phyloP scores from a whole-genome alignment of 2,113 vertebrate species.

The Mionectes macconnelli region DNA sequence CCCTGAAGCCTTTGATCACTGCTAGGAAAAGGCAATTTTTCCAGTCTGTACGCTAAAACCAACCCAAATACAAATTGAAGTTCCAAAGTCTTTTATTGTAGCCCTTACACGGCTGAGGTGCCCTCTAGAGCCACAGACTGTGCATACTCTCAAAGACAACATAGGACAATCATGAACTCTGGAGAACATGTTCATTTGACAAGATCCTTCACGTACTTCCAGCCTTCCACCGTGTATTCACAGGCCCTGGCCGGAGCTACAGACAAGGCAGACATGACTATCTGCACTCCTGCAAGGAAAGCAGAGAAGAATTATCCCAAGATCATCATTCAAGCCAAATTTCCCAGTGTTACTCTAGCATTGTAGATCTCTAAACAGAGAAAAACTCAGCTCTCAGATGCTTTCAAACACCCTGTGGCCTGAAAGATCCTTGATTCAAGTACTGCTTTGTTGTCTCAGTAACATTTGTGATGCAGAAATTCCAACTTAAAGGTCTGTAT shows the following conservation, averaged over 20 bases:
- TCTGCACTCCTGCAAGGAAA: constrained; percentile 81
- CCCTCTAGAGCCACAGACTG: neutral
- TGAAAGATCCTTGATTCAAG: neutral
- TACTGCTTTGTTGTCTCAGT: neutral
- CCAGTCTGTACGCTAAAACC: neutral
- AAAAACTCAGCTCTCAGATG: neutral
- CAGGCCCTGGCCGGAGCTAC: constrained; percentile 80
- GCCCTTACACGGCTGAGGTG: neutral
- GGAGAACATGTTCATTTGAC: constrained; percentile 68
- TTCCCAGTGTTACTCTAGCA: neutral
- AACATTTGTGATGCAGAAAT: neutral
- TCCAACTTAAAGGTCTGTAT: neutral
- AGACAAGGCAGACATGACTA: constrained; percentile 82
- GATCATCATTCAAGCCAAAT: neutral
- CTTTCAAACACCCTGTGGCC: neutral
- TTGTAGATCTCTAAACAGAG: neutral
- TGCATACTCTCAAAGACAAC: neutral
- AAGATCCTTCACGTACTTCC: constrained; percentile 84
- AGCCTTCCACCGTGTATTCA: constrained; percentile 79
- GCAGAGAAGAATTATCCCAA: neutral
- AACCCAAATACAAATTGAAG: neutral
- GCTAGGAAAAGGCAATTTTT: neutral
- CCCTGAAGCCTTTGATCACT: neutral
- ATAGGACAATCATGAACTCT: neutral
- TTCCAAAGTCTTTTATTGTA: constrained; percentile 71